These are phyloP conservation scores for Colletes latitarsis DNA, from an alignment of 1,140 invertebrate genomes.

Conservation along the genomic window DNA sequence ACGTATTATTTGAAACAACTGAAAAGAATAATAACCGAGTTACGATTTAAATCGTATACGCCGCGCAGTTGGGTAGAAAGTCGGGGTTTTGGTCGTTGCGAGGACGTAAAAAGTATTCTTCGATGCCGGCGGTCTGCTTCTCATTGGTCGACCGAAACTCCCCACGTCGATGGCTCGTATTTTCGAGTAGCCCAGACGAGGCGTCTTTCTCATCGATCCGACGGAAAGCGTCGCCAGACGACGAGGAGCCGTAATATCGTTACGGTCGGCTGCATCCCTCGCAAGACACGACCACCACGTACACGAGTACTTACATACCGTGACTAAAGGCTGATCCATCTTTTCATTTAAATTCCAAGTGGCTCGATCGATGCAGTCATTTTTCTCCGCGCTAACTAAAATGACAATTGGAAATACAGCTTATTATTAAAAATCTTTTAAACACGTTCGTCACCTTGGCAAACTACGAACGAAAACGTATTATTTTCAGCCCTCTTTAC, in stretches of 20 bases:
- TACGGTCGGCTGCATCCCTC: conserved; percentile 27
- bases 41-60: background rate
- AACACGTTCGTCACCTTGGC: too few relatives aligned
- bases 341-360: background rate
- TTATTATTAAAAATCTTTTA: too few relatives aligned
- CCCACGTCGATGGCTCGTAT: conserved; percentile 34
- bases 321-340: background rate
- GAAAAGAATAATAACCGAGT: background rate
- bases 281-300: conserved; percentile 1
- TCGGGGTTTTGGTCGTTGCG: conserved; percentile 2
- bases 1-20: background rate
- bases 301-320: background rate
- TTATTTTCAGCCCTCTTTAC: too few relatives aligned
- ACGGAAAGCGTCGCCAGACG: conserved; percentile 38
- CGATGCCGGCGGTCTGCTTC: background rate
- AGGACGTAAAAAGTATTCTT: conserved; percentile 8
- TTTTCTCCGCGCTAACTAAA: too few relatives aligned
- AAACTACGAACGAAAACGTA: too few relatives aligned
- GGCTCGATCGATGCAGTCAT: too few relatives aligned
- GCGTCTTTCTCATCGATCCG: conserved; percentile 45
- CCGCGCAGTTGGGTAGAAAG: background rate
- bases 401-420: too few relatives aligned
- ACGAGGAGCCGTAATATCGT: conserved; percentile 42
- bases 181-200: conserved; percentile 34
- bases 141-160: conserved; percentile 25